phyloP scores from a whole-genome alignment of 1,140 invertebrate genomes.

The Gerris buenoi region DNA sequence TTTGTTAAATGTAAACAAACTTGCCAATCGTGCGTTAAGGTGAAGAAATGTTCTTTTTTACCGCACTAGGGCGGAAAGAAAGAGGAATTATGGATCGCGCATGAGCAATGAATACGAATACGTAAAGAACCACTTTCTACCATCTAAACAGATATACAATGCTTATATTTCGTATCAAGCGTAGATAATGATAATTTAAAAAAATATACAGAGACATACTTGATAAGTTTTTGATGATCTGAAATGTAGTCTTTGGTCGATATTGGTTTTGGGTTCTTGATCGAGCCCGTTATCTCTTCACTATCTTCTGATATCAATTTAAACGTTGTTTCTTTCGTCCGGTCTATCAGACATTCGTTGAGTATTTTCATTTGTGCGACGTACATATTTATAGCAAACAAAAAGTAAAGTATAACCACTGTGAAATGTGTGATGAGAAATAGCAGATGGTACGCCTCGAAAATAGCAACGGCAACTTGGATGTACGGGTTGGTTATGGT shows the following conservation, averaged over 20 bases:
- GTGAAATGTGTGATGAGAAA: neutral
- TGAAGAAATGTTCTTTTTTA: too few relatives aligned
- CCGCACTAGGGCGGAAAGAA: too few relatives aligned
- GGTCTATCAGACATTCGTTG: neutral
- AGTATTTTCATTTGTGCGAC: neutral
- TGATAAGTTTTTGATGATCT: neutral
- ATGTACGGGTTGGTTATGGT: neutral
- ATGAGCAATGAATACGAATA: too few relatives aligned
- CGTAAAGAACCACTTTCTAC: too few relatives aligned
- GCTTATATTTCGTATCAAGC: too few relatives aligned
- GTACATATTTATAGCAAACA: neutral
- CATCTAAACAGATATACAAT: too few relatives aligned
- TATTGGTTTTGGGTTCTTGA: neutral
- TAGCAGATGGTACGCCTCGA: neutral
- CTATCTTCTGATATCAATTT: neutral
- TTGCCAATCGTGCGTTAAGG: too few relatives aligned
- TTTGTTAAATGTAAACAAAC: too few relatives aligned
- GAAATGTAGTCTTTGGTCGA: neutral
- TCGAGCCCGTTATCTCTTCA: neutral
- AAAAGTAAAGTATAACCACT: neutral
- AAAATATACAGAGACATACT: too few relatives aligned
- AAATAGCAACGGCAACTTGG: neutral
- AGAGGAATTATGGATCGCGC: too few relatives aligned
- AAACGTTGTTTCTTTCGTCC: neutral
- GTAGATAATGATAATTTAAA: too few relatives aligned